phyloP scores from a whole-genome alignment of 2,797 vertebrate genomes.

The Fratercula arctica region DNA sequence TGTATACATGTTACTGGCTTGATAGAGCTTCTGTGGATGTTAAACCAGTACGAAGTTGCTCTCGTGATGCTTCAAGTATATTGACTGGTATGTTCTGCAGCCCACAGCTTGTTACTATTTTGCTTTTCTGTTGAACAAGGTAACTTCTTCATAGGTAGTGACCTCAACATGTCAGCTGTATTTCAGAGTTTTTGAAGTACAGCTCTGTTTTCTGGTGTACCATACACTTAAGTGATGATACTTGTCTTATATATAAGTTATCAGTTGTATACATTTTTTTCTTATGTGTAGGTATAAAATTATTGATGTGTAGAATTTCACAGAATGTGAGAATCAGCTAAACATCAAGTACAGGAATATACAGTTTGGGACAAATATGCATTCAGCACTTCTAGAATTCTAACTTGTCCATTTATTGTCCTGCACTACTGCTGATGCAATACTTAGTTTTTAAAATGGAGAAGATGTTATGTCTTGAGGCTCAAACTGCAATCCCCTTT shows the following conservation, averaged over 20 bases:
- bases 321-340: neutral
- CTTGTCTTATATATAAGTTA: neutral
- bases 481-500: neutral
- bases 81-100: neutral
- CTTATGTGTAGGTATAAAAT: neutral
- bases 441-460: neutral
- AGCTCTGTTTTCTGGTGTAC: neutral
- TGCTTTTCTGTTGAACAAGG: neutral
- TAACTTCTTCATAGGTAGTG: neutral
- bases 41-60: neutral
- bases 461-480: neutral
- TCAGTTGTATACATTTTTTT: rapidly evolving
- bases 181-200: neutral
- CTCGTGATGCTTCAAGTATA: neutral
- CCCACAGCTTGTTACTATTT: neutral
- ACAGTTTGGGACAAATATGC: neutral
- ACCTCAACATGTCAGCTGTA: neutral
- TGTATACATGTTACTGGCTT: neutral
- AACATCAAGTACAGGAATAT: neutral
- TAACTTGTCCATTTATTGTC: neutral
- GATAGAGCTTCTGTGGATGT: neutral
- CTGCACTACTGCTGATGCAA: neutral
- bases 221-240: neutral
- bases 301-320: neutral
- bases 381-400: neutral